A percentile compares a stretch with the other conserved stretches of the same genome.
Conservation (phyloP, 2,113 vertebrate species). For the Nothocercus julius region DNA sequence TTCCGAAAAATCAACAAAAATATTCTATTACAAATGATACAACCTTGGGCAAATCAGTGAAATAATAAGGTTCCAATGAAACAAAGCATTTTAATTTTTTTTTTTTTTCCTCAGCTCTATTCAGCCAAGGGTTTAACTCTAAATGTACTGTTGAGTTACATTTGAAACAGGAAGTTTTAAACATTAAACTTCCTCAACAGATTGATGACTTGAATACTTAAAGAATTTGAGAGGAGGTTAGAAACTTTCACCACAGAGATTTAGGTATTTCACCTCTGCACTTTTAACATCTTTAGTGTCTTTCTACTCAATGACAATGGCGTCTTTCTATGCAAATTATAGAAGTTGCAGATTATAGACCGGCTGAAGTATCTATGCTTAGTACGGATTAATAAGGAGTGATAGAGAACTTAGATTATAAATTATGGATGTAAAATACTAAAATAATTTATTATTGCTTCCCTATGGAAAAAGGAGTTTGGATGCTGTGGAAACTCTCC, state of each 20-base stretch:
- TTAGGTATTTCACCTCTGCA: background rate
- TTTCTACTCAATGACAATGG: background rate
- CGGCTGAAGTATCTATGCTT: background rate
- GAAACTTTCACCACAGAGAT: background rate
- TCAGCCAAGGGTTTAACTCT: background rate
- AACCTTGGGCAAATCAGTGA: background rate
- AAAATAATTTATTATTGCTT: background rate
- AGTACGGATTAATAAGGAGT: background rate
- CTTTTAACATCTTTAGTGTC: background rate
- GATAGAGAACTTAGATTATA: background rate
- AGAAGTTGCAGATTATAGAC: background rate
- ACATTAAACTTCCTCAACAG: background rate
- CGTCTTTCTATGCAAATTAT: background rate
- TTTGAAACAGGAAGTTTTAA: background rate
- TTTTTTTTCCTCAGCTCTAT: background rate
- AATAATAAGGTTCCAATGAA: background rate
- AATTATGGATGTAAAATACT: background rate
- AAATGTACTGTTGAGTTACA: background rate
- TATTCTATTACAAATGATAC: background rate
- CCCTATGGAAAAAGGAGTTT: background rate
- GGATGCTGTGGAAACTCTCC: background rate
- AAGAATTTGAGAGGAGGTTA: background rate
- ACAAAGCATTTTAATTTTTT: background rate
- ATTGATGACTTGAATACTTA: background rate
- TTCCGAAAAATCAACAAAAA: background rate